Conservation (phyloP, 2,888 invertebrate species). For the Pyrochroa serraticornis region DNA sequence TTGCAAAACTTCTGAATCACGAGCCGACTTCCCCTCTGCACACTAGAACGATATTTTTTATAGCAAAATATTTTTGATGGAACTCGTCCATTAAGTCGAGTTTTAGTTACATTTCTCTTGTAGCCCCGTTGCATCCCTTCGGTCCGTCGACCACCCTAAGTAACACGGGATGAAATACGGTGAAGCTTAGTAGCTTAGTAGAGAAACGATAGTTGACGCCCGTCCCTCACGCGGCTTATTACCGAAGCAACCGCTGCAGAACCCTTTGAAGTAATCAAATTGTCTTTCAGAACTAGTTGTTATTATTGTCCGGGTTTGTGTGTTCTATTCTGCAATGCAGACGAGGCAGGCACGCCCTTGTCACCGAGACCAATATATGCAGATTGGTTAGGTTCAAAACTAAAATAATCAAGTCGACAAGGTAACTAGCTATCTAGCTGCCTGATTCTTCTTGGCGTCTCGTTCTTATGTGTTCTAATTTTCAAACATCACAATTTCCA, state of each 20-base stretch:
- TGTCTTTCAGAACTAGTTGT: constrained; percentile 19
- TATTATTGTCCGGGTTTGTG: constrained; percentile 16
- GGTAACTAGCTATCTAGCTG: too few species aligned
- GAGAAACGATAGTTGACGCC: background rate
- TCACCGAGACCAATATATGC: constrained; percentile 19
- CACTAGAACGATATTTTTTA: too few species aligned
- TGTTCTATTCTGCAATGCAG: constrained; percentile 26
- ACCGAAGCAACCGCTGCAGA: background rate
- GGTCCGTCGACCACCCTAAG: too few species aligned
- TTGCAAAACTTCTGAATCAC: too few species aligned
- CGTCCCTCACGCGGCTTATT: background rate
- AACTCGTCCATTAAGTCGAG: too few species aligned
- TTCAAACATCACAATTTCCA: constrained; percentile 8
- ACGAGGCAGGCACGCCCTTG: constrained; percentile 13
- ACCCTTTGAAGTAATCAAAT: constrained; percentile 26
- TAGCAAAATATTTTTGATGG: too few species aligned
- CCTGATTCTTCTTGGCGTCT: constrained; percentile 5
- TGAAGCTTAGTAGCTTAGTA: too few species aligned
- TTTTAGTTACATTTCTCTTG: too few species aligned
- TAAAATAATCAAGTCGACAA: constrained; percentile 11
- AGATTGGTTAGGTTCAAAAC: constrained; percentile 26
- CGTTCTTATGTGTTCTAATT: constrained; percentile 9
- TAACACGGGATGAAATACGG: too few species aligned
- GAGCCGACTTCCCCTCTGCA: too few species aligned
- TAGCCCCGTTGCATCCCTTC: too few species aligned